These are phyloP conservation scores for Sylvietta virens DNA, from an alignment of 2,113 vertebrate species.

Conservation along the genomic window DNA sequence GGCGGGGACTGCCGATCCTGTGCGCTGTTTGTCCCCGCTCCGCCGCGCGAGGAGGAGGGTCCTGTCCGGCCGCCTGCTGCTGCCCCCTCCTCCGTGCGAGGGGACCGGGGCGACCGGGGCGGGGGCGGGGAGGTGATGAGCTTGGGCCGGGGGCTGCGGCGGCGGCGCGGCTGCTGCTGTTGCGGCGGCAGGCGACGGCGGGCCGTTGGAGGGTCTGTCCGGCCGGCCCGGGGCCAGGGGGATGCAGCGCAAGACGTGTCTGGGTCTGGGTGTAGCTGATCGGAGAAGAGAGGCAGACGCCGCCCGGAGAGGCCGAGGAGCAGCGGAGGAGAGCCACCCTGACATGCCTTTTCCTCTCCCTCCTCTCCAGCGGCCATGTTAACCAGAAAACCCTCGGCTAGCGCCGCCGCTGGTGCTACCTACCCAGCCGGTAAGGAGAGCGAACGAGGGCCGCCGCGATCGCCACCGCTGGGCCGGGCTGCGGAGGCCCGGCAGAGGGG, in stretches of 20 bases:
- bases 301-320: constrained; percentile 71
- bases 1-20: not conserved
- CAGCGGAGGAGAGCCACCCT: constrained; percentile 55
- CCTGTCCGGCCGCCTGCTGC: not conserved
- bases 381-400: constrained; percentile 88
- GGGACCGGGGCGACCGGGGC: not conserved
- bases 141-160: not conserved
- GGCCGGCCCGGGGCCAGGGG: constrained; percentile 63
- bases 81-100: not conserved
- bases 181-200: constrained; percentile 56
- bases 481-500: not conserved
- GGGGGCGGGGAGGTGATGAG: not conserved
- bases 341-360: constrained; percentile 68
- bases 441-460: not conserved
- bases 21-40: not conserved
- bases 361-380: constrained; percentile 91
- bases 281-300: constrained; percentile 72
- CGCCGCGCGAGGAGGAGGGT: not conserved
- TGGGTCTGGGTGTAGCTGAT: constrained; percentile 71
- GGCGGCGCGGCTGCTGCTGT: constrained; percentile 59
- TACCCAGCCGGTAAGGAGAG: constrained; percentile 84
- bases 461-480: not conserved
- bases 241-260: constrained; percentile 60
- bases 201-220: constrained; percentile 48
- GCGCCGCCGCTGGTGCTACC: constrained; percentile 61